These are phyloP conservation scores for Cepaea nemoralis DNA, from an alignment of 1,140 invertebrate genomes.

Conservation along the genomic window DNA sequence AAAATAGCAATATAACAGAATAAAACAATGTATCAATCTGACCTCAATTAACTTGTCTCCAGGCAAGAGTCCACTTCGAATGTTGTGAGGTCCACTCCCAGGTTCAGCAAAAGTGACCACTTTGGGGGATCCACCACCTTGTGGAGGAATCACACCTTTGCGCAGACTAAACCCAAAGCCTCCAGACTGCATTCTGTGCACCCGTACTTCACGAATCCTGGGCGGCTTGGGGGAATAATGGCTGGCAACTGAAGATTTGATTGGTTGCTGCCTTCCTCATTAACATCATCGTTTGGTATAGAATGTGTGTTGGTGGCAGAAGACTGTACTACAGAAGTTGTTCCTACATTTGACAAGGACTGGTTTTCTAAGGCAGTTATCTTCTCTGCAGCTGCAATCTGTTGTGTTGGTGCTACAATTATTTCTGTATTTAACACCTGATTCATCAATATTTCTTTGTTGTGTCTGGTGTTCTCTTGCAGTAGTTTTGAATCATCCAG, in stretches of 20 bases:
- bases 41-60: conserved; percentile 93
- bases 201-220: conserved; percentile 81
- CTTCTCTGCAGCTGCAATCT: background rate
- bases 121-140: conserved; percentile 55
- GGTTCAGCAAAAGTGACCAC: conserved; percentile 87
- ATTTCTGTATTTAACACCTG: background rate
- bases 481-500: conserved; percentile 63
- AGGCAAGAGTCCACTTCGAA: conserved; percentile 86
- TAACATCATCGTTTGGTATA: background rate
- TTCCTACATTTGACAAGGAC: no score
- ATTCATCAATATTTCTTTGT: conserved; percentile 51
- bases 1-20: no score
- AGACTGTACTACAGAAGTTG: no score
- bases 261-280: conserved; percentile 76
- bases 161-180: conserved; percentile 95
- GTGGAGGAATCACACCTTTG: conserved; percentile 74
- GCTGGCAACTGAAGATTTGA: conserved; percentile 82
- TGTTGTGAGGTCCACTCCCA: conserved; percentile 76
- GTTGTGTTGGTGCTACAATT: background rate
- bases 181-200: conserved; percentile 86
- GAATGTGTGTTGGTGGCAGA: no score
- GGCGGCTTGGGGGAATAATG: conserved; percentile 82
- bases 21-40: no score
- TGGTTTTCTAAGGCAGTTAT: no score
- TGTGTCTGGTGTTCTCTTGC: conserved; percentile 62